Evolutionary conservation across 2,797 vertebrate genomes (phyloP).

Genomic region (Bufotes viridis): DNA sequence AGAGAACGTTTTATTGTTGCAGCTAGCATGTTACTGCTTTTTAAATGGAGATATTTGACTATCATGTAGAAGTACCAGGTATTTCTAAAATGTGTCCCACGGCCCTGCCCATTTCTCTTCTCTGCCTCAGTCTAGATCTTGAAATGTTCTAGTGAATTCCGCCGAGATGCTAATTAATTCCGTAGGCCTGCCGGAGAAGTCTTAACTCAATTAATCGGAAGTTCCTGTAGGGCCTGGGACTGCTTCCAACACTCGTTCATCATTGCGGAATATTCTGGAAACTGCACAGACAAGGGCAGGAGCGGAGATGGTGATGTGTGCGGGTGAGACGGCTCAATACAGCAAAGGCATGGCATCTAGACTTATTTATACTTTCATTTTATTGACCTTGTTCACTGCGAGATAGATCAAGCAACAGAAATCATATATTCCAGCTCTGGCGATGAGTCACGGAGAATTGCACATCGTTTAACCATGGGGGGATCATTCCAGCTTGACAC

Average conservation of each 20-base stretch:
- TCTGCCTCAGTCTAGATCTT: slow-evolving; percentile 36
- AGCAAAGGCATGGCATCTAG: slow-evolving; percentile 42
- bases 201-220: slow-evolving; percentile 62
- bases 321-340: slow-evolving; percentile 44
- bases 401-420: slow-evolving; percentile 55
- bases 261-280: slow-evolving; percentile 60
- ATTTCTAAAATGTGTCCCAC: not conserved
- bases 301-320: not conserved
- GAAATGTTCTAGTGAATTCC: slow-evolving; percentile 54
- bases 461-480: slow-evolving; percentile 48
- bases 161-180: slow-evolving; percentile 57
- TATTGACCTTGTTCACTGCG: slow-evolving; percentile 54
- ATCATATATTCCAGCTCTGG: slow-evolving; percentile 49
- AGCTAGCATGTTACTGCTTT: not conserved
- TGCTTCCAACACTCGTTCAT: slow-evolving; percentile 59
- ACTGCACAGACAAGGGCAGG: slow-evolving; percentile 57
- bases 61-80: slow-evolving; percentile 9
- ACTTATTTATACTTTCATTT: slow-evolving; percentile 59
- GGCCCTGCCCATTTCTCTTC: slow-evolving; percentile 11
- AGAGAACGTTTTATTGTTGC: not conserved
- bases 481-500: slow-evolving; percentile 41
- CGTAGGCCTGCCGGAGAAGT: slow-evolving; percentile 47
- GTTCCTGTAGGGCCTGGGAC: slow-evolving; percentile 60
- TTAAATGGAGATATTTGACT: not conserved
- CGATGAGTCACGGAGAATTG: slow-evolving; percentile 48